Evolutionary conservation across 1,140 invertebrate genomes (phyloP), one percentile per base, ranked within the genome.

Genomic region (Batillaria attramentaria): DNA sequence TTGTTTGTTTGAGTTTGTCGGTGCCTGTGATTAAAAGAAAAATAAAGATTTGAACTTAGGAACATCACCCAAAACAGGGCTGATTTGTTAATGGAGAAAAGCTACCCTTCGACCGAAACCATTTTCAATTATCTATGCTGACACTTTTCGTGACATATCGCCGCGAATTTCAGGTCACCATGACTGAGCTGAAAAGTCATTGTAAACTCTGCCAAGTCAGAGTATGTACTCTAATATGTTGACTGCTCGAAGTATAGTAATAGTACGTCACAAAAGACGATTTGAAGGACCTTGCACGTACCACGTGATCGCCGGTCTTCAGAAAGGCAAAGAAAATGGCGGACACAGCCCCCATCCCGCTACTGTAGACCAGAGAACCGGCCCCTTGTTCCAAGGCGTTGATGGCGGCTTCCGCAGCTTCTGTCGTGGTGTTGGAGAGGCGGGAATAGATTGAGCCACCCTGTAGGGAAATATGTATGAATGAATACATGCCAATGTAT

Each of bases 351-450:
- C 96, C 97, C 68, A 99, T 92, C n/a, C 98, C 98, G 42, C 97
- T 98, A 2, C 96, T 92, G 92, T 97, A 99, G 8, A 88, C 83
- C 6, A 90, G 66, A 90, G 92, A 95, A 90, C 97, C 93, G 89
- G 97, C 96, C 3, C 94, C 98, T 84, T 94, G 94, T 87, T 99
- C 98, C 35, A 99, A 86, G 3, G 95, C 93, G 41, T 97, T 97
- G 33, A 99, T 90, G 83, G 95, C 96, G 76, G 94, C 92, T 91
- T 99, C 97, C 62, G 98, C 92, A 24, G 95, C 94, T 84, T 96
- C 94, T 82, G 97, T 93, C 0, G 96, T 97, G 35, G 97, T 97
- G 92, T 99, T 99, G 35, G 96, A 96, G 87, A 95, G 95, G 88
- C 98, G 93, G 1, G 95, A 94, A 91, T 99, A 99, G 18, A 88